Base-by-base conservation (phyloP, 1,140 invertebrate genomes). In the Calliopsis andreniformis region DNA sequence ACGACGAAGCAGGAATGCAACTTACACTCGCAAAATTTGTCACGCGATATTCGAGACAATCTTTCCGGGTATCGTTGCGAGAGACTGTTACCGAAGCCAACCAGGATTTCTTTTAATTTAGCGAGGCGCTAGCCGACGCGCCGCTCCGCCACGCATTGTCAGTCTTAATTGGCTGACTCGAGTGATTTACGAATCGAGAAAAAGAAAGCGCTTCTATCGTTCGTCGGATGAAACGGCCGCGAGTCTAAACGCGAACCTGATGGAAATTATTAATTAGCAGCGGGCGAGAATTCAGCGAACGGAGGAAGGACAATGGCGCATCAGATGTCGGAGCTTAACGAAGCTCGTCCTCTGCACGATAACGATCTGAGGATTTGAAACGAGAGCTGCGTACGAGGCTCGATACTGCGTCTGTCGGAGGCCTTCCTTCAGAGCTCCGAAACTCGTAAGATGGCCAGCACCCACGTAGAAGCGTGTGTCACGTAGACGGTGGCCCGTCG, bases 381-480 rank as follows among this genome's bases (percentile, higher is more conserved):
- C 78, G 20, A n/a, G 45, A 20, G n/a, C n/a, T n/a, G n/a, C n/a
- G n/a, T n/a, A n/a, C n/a, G n/a, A n/a, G n/a, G n/a, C n/a, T n/a
- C n/a, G n/a, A n/a, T n/a, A n/a, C n/a, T n/a, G n/a, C n/a, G n/a
- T n/a, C n/a, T n/a, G n/a, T 39, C 28, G 14, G 16, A 12, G 32
- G 28, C 43, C 51, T 67, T 72, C 77, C 42, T 69, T 53, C 58
- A 76, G 68, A 49, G 55, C 67, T 45, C 81, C 72, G 81, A 84
- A 80, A 84, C 67, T 73, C 78, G 47, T 84, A 84, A 84, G 83
- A 80, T 35, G 78, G 63, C 58, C 81, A 64, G 82, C 82, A 84
- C 82, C 82, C 81, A 84, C 81, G 82, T 83, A 83, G 72, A 43
- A 61, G 69, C 82, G 56, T 67, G 78, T 66, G 79, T 84, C 82